Conservation (phyloP, 2,888 invertebrate species). For the Leptopilina myrica region DNA sequence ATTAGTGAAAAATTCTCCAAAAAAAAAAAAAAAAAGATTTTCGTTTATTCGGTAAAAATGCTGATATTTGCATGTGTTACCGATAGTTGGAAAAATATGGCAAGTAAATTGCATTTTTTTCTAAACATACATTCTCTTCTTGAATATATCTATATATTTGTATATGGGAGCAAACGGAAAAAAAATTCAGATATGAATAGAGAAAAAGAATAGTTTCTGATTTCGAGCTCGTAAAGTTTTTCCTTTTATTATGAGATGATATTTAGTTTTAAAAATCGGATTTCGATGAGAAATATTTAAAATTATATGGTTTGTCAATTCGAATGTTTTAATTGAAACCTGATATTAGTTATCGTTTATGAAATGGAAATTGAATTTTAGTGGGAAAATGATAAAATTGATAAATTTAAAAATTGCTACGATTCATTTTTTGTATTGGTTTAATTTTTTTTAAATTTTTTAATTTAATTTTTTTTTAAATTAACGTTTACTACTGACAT, state of each 20-base stretch:
- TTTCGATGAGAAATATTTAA: background rate
- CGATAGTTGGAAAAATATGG: constrained; percentile 12
- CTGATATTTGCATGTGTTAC: constrained; percentile 17
- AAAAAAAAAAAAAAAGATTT: background rate
- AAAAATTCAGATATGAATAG: background rate
- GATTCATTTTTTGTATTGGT: too few species aligned
- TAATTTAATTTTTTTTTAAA: too few species aligned
- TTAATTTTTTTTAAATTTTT: too few species aligned
- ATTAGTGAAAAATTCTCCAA: background rate
- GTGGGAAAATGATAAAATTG: background rate
- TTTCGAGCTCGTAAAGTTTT: background rate
- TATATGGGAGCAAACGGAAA: background rate
- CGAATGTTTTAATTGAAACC: background rate
- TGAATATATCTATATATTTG: background rate
- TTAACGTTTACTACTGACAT: too few species aligned
- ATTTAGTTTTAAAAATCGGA: background rate
- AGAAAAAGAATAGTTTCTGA: background rate
- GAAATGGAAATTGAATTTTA: background rate
- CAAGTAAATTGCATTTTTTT: constrained; percentile 15
- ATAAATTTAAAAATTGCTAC: too few species aligned
- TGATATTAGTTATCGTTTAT: background rate
- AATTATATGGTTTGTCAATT: too few species aligned
- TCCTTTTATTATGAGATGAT: background rate
- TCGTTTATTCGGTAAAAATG: background rate
- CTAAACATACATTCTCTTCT: background rate